phyloP scores from a whole-genome alignment of 2,888 invertebrate genomes.

The Pandemis cinnamomeana region DNA sequence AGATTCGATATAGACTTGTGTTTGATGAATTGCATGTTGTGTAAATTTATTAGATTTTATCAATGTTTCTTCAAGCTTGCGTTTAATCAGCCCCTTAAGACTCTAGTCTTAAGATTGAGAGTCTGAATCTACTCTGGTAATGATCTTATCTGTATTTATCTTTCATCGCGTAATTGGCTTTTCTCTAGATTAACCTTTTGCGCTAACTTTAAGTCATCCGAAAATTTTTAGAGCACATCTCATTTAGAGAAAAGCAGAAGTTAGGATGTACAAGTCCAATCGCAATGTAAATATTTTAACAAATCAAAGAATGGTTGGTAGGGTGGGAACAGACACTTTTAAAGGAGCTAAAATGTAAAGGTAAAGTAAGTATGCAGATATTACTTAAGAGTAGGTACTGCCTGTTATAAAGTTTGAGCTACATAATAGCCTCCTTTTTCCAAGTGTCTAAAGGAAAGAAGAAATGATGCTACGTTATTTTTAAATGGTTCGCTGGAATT shows the following conservation, averaged over 20 bases:
- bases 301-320: too few relatives aligned
- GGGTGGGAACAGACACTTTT: too few relatives aligned
- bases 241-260: neutral
- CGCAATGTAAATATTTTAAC: neutral
- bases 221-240: too few relatives aligned
- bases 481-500: slow-evolving; percentile 6
- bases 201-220: neutral
- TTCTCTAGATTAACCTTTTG: neutral
- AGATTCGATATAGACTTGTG: slow-evolving; percentile 27
- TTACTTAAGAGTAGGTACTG: too few relatives aligned
- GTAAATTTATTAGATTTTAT: neutral
- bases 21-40: slow-evolving; percentile 23
- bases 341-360: too few relatives aligned
- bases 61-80: neutral
- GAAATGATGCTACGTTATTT: neutral
- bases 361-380: too few relatives aligned
- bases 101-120: too few relatives aligned
- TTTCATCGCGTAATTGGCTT: neutral
- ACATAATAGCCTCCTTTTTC: neutral
- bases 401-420: neutral
- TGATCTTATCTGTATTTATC: neutral
- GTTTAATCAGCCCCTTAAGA: neutral
- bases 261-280: neutral
- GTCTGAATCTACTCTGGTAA: neutral
- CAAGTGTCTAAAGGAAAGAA: neutral